These are phyloP conservation scores for Trissolcus brochymenae DNA, from an alignment of 2,888 invertebrate genomes.

Conservation along the genomic window DNA sequence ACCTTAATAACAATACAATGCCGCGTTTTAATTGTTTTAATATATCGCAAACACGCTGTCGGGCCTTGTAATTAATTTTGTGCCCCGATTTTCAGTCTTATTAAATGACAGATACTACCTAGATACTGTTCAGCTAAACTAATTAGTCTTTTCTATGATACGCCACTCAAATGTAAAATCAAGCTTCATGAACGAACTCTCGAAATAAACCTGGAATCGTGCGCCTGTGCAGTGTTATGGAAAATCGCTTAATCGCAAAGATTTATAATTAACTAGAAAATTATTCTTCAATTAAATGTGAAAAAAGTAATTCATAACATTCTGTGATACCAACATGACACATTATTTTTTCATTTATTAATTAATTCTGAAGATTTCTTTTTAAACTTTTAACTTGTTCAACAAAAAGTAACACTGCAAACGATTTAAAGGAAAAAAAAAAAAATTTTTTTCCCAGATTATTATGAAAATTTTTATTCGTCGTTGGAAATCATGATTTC, in stretches of 20 bases:
- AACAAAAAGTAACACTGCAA: not conserved
- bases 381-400: too few species aligned
- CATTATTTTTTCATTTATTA: not conserved
- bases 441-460: not conserved
- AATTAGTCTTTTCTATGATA: constrained; percentile 37
- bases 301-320: too few species aligned
- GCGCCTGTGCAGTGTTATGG: constrained; percentile 4
- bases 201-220: constrained; percentile 24
- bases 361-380: not conserved
- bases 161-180: constrained; percentile 22
- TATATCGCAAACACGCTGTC: constrained; percentile 10
- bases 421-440: not conserved
- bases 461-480: constrained; percentile 5
- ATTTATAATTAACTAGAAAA: too few species aligned
- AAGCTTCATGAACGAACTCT: constrained; percentile 9
- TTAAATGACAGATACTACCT: constrained; percentile 33
- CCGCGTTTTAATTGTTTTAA: constrained; percentile 28
- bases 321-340: too few species aligned
- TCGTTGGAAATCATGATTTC: constrained; percentile 35
- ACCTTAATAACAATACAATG: constrained; percentile 30
- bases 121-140: constrained; percentile 31
- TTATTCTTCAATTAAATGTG: too few species aligned
- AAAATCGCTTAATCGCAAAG: constrained; percentile 9
- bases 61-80: constrained; percentile 39
- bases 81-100: not conserved